Base-by-base conservation (phyloP, 2,113 vertebrate species). In the Macroglossus sobrinus region DNA sequence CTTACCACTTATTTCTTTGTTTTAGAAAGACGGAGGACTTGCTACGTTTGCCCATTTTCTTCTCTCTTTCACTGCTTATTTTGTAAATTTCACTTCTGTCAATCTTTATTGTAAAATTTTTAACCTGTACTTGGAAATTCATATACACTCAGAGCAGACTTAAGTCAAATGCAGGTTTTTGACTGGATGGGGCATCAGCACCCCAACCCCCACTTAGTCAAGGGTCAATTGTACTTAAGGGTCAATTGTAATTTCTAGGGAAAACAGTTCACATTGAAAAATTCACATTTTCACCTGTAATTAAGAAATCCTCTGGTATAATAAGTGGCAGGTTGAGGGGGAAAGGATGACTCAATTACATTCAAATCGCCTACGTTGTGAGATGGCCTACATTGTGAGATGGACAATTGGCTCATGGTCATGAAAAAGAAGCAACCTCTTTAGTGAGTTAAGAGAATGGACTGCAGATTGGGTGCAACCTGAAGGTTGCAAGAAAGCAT, bases 21-120 rank as follows among this genome's bases (percentile, higher is more conserved):
- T 35, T 18, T 24, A 84, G 35, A 18, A 68, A 82, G 14, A 30
- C 14, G 6, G 53, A 45, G 15, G 13, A 43, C 30, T 3, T 40
- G 13, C 3, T 66, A 43, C 3, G 5, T 50, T 40, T 7, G 24
- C 8, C 35, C 7, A 12, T 22, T 74, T 61, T 89, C 21, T 19
- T 57, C 19, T 85, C 71, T 55, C 26, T 87, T 75, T 59, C n/a
- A 81, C 22, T 28, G 16, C 50, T 94, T 19, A 45, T 40, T 88
- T 81, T 50, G 43, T 91, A 66, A 94, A 26, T 87, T 72, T 28
- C 9, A 93, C n/a, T 72, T 45, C 40, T 2, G 24, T 22, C 40
- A 21, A 35, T 64, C 55, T 80, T 82, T 74, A 87, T 69, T 81
- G 5, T 59, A 28, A 24, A 40, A 40, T 40, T 57, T 80, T 59